phyloP scores from a whole-genome alignment of 2,888 invertebrate species.

The Parasteatoda lunata region DNA sequence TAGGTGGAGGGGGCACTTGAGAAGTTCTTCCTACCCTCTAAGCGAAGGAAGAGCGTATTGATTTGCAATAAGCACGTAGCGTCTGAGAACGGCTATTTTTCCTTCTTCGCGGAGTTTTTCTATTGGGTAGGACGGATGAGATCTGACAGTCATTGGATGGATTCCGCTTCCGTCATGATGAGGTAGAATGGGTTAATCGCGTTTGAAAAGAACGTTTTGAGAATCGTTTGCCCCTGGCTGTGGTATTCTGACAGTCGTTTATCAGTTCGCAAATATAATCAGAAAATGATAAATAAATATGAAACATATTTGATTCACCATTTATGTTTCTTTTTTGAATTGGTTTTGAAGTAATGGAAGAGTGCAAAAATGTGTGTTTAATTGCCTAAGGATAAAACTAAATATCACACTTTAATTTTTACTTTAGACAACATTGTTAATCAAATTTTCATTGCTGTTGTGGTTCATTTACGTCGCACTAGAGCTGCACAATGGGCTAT shows the following conservation, averaged over 20 bases:
- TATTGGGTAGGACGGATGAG: neutral
- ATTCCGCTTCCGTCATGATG: slow-evolving; percentile 3
- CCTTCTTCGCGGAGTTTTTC: slow-evolving; percentile 1
- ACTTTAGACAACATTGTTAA: too few species aligned
- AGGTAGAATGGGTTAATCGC: slow-evolving; percentile 5
- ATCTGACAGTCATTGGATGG: neutral
- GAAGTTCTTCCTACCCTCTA: slow-evolving; percentile 5
- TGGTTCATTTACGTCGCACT: too few species aligned
- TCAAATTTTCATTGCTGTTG: too few species aligned
- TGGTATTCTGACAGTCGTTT: neutral
- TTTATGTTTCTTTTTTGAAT: too few species aligned
- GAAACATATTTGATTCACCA: too few species aligned
- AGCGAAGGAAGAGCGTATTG: slow-evolving; percentile 25
- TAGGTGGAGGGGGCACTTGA: slow-evolving; percentile 24
- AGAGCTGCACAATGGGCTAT: too few species aligned
- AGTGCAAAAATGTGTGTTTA: too few species aligned
- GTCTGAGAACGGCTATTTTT: neutral
- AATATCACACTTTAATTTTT: too few species aligned
- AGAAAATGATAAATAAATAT: neutral
- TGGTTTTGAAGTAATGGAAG: too few species aligned
- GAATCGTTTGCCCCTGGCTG: neutral
- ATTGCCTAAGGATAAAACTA: too few species aligned
- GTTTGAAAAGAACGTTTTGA: neutral
- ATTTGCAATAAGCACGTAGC: slow-evolving; percentile 37
- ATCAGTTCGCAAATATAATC: neutral